A percentile compares a stretch with the other conserved stretches of the same genome.
phyloP scores from a whole-genome alignment of 2,888 invertebrate genomes.

The Pecten maximus region DNA sequence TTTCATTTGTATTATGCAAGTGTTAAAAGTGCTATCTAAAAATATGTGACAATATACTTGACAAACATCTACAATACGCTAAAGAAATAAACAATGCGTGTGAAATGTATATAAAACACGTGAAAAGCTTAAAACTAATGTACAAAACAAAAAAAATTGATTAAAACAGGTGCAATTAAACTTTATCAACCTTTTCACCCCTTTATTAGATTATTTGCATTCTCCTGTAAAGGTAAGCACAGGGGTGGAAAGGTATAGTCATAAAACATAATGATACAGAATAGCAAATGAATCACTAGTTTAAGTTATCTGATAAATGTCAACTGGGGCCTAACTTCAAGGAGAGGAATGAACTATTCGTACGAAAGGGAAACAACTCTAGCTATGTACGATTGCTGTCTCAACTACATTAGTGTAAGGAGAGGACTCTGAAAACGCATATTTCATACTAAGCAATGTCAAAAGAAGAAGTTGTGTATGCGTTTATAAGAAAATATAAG shows the following conservation, averaged over 20 bases:
- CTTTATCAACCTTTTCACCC: neutral
- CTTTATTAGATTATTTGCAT: neutral
- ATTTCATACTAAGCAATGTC: too few species aligned
- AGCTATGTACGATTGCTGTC: too few species aligned
- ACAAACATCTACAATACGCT: neutral
- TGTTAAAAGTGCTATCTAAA: constrained; percentile 16
- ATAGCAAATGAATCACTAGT: neutral
- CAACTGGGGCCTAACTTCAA: neutral
- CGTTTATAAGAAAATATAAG: too few species aligned
- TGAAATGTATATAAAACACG: neutral
- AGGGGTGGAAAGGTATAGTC: constrained; percentile 4
- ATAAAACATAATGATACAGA: neutral
- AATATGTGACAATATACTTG: neutral
- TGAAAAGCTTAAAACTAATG: neutral
- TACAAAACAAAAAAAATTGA: neutral
- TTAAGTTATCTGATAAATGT: neutral
- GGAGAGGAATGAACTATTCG: neutral
- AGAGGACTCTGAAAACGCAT: neutral
- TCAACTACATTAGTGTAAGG: neutral
- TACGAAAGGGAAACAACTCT: neutral
- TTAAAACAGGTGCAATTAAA: neutral
- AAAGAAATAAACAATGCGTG: neutral
- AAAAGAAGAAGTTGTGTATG: too few species aligned
- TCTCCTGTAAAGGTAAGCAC: neutral
- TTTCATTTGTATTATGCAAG: neutral